A percentile compares a stretch with the other conserved stretches of the same genome.
phyloP scores from a whole-genome alignment of 2,797 vertebrate species.

The Sandelia bainsii region DNA sequence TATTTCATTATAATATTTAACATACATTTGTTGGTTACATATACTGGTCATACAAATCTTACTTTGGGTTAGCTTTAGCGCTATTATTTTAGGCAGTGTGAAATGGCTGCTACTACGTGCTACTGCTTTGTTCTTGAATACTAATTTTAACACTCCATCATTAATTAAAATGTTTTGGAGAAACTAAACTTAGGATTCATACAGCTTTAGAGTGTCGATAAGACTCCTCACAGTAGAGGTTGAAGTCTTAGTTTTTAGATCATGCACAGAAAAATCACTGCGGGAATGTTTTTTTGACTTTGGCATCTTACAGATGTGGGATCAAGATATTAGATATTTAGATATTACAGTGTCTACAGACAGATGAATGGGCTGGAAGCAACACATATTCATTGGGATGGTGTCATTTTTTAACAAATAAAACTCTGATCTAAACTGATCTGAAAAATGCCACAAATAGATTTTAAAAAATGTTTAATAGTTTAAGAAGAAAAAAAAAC shows the following conservation, averaged over 20 bases:
- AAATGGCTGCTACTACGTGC: no score
- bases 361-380: neutral
- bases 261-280: neutral
- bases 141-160: neutral
- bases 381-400: neutral
- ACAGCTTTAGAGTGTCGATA: neutral
- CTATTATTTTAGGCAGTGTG: no score
- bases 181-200: neutral
- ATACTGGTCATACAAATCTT: no score
- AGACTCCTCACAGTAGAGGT: neutral
- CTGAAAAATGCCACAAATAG: no score
- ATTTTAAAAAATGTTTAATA: no score
- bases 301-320: neutral
- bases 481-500: no score
- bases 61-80: no score
- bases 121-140: neutral
- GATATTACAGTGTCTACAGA: no score
- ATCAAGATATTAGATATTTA: neutral
- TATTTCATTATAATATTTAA: no score
- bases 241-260: conserved; percentile 15
- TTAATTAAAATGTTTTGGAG: conserved; percentile 1
- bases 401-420: no score
- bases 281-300: neutral
- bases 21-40: no score
- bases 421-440: no score